Evolutionary conservation across 2,888 invertebrate species (phyloP), one percentile per base, ranked within the genome.

Genomic region (Melanostoma scalare): DNA sequence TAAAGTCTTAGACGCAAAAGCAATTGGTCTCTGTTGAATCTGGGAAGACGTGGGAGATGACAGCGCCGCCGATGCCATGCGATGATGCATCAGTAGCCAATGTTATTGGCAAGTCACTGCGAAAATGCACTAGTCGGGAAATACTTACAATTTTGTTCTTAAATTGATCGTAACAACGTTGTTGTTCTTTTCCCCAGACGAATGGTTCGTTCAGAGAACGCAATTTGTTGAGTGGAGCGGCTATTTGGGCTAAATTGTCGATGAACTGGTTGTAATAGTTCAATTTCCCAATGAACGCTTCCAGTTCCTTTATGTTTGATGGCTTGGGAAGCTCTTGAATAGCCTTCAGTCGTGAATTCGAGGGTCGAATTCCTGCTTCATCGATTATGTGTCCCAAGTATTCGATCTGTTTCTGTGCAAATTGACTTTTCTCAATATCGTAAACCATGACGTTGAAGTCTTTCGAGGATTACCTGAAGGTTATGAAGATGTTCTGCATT

Each of bases 221-320:
- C 6, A 69, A 20, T 52, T 68, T 68, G 20, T 76, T 76, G 20
- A 76, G 65, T 6, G 67, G 63, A 36, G 75, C 75, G 1, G 68
- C 75, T 5, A 69, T 8, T 35, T 42, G 10, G 1, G 84, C 68
- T 46, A 71, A 61, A 20, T 85, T 74, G 30, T 53, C 53, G 2
- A 85, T 68, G 63, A 85, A 86, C 35, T 60, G 63, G 50, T 74
- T 67, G 38, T 85, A 86, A 46, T 80, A 80, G 31, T 86, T 86
- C 50, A 88, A 84, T 9, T 86, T 82, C 20, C 82, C 68, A 6
- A 84, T 74, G 33, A 69, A 82, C 0, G 77, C 68, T 63, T 78
- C 61, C n/a, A 76, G 44, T 50, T 76, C 58, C 20, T 72, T 65
- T 30, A 81, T 55, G 40, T 76, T 81, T 38, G 56, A 10, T 9